A percentile compares a stretch with the other conserved stretches of the same genome.
phyloP scores from a whole-genome alignment of 2,888 invertebrate genomes.

The Leptothorax acervorum region DNA sequence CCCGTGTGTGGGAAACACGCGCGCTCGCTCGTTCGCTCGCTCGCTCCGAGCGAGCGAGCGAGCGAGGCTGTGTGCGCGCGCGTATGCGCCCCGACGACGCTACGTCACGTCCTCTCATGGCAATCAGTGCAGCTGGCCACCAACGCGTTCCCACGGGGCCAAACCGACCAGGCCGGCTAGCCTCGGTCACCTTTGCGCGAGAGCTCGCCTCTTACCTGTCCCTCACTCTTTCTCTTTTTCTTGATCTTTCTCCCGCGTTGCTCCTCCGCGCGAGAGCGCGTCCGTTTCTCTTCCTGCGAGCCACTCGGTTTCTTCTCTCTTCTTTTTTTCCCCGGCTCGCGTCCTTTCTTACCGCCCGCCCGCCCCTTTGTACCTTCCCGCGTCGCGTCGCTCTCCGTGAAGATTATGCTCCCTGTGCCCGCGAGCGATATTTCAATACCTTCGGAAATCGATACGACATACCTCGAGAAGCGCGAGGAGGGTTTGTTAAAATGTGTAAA shows the following conservation, averaged over 20 bases:
- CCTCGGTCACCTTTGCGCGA: constrained; percentile 75
- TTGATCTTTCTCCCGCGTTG: constrained; percentile 34
- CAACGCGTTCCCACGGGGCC: constrained; percentile 85
- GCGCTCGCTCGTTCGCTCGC: no score
- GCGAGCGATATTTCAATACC: constrained; percentile 39
- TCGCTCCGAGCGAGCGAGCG: no score
- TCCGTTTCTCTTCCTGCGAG: constrained; percentile 10
- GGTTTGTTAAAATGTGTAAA: not conserved
- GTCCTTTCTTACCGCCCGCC: constrained; percentile 55
- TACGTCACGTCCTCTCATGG: constrained; percentile 82
- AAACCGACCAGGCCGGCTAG: constrained; percentile 77
- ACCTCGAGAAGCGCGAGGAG: not conserved
- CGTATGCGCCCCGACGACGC: constrained; percentile 70
- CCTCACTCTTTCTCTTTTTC: constrained; percentile 55
- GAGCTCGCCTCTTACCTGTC: constrained; percentile 70
- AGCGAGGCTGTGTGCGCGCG: not conserved
- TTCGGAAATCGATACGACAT: constrained; percentile 21
- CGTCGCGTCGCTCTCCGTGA: constrained; percentile 65
- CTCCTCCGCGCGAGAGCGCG: constrained; percentile 8
- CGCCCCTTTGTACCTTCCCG: constrained; percentile 65
- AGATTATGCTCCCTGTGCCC: constrained; percentile 57
- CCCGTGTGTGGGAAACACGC: not conserved
- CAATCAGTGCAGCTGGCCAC: constrained; percentile 85
- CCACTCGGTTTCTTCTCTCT: constrained; percentile 11
- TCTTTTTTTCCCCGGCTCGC: not conserved